Conservation (phyloP, 2,888 invertebrate genomes). For the Eutolmus rufibarbis region DNA sequence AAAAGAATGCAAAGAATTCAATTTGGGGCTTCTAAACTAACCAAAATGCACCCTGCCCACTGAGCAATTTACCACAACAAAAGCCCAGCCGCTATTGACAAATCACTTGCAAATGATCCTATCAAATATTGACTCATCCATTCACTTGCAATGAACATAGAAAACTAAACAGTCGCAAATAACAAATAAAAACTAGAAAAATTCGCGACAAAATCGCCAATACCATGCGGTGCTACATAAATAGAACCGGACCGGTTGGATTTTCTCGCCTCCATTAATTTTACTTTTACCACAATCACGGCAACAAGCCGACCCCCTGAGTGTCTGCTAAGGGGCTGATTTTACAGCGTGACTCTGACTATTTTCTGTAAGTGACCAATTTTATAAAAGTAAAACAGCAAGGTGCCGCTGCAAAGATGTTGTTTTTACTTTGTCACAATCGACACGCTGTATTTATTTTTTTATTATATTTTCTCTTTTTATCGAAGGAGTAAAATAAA, state of each 20-base stretch:
- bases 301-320: background rate
- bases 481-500: background rate
- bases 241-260: background rate
- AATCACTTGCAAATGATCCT: background rate
- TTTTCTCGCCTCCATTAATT: background rate
- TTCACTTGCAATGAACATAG: background rate
- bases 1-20: too few relatives aligned
- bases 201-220: background rate
- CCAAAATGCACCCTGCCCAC: background rate
- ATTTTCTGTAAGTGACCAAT: background rate
- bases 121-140: background rate
- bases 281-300: background rate
- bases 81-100: background rate
- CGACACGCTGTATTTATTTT: background rate
- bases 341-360: background rate
- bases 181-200: background rate
- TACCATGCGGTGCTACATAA: background rate
- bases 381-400: background rate
- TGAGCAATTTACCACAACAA: background rate
- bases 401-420: background rate
- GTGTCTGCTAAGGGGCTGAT: background rate
- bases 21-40: background rate
- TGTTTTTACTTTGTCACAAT: background rate
- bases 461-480: background rate
- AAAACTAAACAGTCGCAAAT: background rate